Evolutionary conservation across 2,888 invertebrate species (phyloP), one percentile per base, ranked within the genome.

Genomic region (Drosophila helvetica): DNA sequence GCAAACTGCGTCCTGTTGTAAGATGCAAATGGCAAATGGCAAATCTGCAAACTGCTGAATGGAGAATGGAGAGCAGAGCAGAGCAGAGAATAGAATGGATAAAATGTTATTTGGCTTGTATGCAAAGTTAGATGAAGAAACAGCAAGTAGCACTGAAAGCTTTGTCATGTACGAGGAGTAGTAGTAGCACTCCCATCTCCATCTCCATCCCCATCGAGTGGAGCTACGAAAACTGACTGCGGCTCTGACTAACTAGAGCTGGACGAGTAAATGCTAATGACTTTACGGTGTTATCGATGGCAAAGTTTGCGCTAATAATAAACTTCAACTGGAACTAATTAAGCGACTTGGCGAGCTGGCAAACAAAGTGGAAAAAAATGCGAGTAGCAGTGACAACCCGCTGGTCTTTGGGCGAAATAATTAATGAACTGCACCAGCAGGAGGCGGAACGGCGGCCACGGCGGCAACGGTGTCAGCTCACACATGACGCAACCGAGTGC

Each of bases 241-340:
- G 56, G 33, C 65, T 46, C 47, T 54, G 66, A 73, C 75, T 57
- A 73, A 74, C 74, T 58, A 51, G 46, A 59, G 57, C 69, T 51
- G 27, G 27, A 27, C 27, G 27, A 27, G 72, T 61, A 71, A 74
- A 85, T 82, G 78, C 86, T 78, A 86, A 82, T 83, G 85, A 79
- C 85, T 79, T 87, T 81, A 85, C 82, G 74, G 78, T 82, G 88
- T 82, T 87, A 88, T 86, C 88, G 84, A 86, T 88, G 80, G 75
- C 88, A 75, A 75, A 84, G 86, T 88, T 86, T 78, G 72, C 63
- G 66, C 80, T 78, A 80, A 88, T 88, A 88, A 84, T 88, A 74
- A 88, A 88, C 80, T 78, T 75, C 66, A 74, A 78, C 72, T 69
- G 78, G 77, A 88, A 77, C 79, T 88, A 85, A 85, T 85, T 85